Evolutionary conservation across 1,140 invertebrate species (phyloP).

Genomic region (Asobara japonica): DNA sequence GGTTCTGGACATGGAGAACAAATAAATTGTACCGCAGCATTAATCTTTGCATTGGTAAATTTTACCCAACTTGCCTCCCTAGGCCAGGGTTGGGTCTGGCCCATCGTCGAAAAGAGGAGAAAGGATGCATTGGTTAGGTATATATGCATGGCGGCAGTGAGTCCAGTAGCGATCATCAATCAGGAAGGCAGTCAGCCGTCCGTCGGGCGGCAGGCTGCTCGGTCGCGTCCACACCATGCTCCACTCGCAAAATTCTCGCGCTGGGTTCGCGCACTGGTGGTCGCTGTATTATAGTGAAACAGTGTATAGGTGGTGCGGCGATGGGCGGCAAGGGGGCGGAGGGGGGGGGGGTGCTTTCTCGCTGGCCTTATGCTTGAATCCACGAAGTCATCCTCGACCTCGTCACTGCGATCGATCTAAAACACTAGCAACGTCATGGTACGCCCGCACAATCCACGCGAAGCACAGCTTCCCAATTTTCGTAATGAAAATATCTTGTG

Average conservation of each 20-base stretch:
- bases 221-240: conserved; percentile 23
- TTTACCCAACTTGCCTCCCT: no score
- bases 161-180: conserved; percentile 65
- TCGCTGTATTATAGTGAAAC: not conserved
- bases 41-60: no score
- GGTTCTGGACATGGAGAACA: no score
- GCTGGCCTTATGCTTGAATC: not conserved
- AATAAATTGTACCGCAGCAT: no score
- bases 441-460: not conserved
- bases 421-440: conserved; percentile 8
- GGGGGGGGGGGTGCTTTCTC: not conserved
- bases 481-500: not conserved
- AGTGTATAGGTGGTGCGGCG: not conserved
- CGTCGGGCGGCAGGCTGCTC: conserved; percentile 56
- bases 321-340: not conserved
- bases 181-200: conserved; percentile 64
- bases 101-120: not conserved
- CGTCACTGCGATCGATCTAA: conserved; percentile 6
- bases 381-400: conserved; percentile 37
- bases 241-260: conserved; percentile 25
- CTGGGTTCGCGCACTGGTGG: conserved; percentile 19
- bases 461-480: not conserved
- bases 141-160: conserved; percentile 56
- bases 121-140: conserved; percentile 27
- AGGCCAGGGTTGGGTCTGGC: not conserved